Percentiles rank a stretch among this genome's conserved stretches.
Evolutionary conservation across 1,140 invertebrate genomes (phyloP).

Genomic region (Antheraea mylitta): DNA sequence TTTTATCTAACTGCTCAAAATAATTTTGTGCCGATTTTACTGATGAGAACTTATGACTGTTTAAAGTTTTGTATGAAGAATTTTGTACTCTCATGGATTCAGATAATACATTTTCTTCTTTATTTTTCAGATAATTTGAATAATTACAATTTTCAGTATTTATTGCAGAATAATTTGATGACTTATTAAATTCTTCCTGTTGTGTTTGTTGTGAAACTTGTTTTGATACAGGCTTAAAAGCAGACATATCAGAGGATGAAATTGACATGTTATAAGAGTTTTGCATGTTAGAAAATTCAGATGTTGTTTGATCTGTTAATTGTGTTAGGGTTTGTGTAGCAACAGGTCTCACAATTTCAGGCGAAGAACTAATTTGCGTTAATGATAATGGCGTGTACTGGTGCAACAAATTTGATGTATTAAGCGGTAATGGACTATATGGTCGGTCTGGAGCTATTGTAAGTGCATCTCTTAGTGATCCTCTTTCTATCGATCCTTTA

Average conservation of each 20-base stretch:
- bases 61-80: slow-evolving; percentile 33
- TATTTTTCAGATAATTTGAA: neutral
- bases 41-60: slow-evolving; percentile 45
- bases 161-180: neutral
- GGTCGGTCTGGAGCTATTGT: slow-evolving; percentile 84
- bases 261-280: slow-evolving; percentile 58
- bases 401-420: slow-evolving; percentile 37
- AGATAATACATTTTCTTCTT: slow-evolving; percentile 34
- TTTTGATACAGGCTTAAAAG: slow-evolving; percentile 70
- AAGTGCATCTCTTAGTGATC: slow-evolving; percentile 84
- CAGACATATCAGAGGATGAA: slow-evolving; percentile 58
- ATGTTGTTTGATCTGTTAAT: slow-evolving; percentile 39
- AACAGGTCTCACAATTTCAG: slow-evolving; percentile 46
- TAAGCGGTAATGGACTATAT: slow-evolving; percentile 74
- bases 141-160: neutral
- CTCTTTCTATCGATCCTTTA: slow-evolving; percentile 44
- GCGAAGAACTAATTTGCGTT: slow-evolving; percentile 32
- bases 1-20: slow-evolving; percentile 62
- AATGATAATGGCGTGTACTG: slow-evolving; percentile 39
- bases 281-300: slow-evolving; percentile 56
- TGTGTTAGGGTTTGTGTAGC: slow-evolving; percentile 43
- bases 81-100: slow-evolving; percentile 41
- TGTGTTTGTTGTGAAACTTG: slow-evolving; percentile 58
- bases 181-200: neutral
- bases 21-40: slow-evolving; percentile 57